Evolutionary conservation across 1,140 invertebrate genomes (phyloP), one percentile per base, ranked within the genome.

Genomic region (Cecropterus lyciades): DNA sequence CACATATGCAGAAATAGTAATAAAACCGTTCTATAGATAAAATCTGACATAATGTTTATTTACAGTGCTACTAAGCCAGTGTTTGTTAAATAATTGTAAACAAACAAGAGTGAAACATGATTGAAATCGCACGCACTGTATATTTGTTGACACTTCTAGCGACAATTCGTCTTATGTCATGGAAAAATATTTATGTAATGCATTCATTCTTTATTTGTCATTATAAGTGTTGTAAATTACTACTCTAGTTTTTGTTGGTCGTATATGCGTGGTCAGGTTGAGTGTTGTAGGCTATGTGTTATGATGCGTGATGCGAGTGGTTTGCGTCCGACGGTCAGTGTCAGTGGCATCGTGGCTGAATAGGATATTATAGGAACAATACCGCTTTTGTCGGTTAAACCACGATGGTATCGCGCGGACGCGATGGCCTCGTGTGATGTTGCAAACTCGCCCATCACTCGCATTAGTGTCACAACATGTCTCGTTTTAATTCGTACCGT

Each of bases 311-410:
- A 11, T 52, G 2, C 1, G n/a, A n/a, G 49, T 52, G 49, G 30
- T 33, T 33, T 57, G 45, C 48, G 40, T 43, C 48, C 51, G 70
- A 76, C 72, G 77, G 77, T 67, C 79, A 79, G 62, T 80, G 77
- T 77, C 79, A 79, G 72, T 75, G 73, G 42, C 60, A 60, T 67
- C 65, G 67, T 33, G 63, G 65, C 51, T 67, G 69, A 67, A 64
- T 75, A 48, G 48, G 56, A 24, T 60, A 48, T 43, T n/a, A n/a
- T n/a, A 56, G 37, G 63, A 73, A 83, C 79, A 86, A 86, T 81
- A 67, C 46, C 45, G 64, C 75, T 78, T 75, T 79, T 79, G 77
- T 81, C 77, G 43, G 43, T 59, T 37, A 15, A 51, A 3, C 49
- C 17, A 48, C 53, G 80, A 80, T 85, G 72, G 52, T 79, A 81